Evolutionary conservation across 1,140 invertebrate species (phyloP), one percentile per base, ranked within the genome.

Genomic region (Drosophila funebris): DNA sequence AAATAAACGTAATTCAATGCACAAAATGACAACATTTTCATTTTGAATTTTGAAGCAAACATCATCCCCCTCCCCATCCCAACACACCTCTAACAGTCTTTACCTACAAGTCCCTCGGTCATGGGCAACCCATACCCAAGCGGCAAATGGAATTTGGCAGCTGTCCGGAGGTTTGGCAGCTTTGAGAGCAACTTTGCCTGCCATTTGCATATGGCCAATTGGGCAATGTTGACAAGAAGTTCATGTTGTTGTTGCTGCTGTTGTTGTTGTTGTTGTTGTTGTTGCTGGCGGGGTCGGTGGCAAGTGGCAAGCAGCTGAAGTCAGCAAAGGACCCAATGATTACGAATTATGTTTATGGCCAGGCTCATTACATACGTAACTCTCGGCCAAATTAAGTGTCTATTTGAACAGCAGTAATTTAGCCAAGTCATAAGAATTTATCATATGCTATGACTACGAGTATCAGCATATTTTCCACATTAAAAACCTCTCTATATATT

Each of bases 1-100:
- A 85, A 85, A 85, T 85, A 85, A 85, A 85, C 73, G 81, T 85
- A 80, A 85, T 85, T 85, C 73, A 85, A 85, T 85, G 81, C 81
- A 66, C 80, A 85, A 80, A 85, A 85, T 85, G 81, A 85, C 76
- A 80, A 84, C 69, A 85, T 80, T 85, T 80, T 71, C 81, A 77
- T 80, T 85, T 85, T 79, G 73, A 84, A 69, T 76, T 60, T 71
- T 64, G 24, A 43, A 53, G 58, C 44, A 68, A 22, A 11, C 7
- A 13, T 8, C 8, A 8, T 11, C 6, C 14, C 1, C 58, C 8
- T 1, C 6, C 6, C 3, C 22, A 11, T 6, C 2, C 13, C 11
- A 27, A 4, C 36, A 8, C 7, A n/a, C n/a, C n/a, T n/a, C n/a
- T n/a, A n/a, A n/a, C n/a, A n/a, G n/a, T n/a, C n/a, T n/a, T n/a